phyloP scores from a whole-genome alignment of 2,113 vertebrate genomes.

The Microtus ochrogaster region DNA sequence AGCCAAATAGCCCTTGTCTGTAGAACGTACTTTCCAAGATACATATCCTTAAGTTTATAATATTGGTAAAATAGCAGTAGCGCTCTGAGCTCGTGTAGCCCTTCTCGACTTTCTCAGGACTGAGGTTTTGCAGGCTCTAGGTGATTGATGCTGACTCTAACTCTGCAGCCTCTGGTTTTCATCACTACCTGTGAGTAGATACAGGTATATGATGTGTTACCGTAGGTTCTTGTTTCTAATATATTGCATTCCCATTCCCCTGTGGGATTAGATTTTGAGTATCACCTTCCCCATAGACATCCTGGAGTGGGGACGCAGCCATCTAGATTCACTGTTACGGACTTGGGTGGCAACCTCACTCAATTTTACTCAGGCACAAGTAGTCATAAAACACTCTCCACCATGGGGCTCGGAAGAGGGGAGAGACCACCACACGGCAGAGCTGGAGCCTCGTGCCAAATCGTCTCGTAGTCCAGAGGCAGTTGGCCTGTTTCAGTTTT shows the following conservation, averaged over 20 bases:
- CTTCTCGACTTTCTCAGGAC: background rate
- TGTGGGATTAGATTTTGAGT: background rate
- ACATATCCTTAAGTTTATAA: background rate
- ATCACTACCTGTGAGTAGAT: background rate
- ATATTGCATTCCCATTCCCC: background rate
- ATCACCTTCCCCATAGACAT: background rate
- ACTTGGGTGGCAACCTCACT: conserved; percentile 27
- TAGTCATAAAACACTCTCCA: conserved; percentile 7
- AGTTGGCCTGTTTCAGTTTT: conserved; percentile 61
- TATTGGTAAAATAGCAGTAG: background rate
- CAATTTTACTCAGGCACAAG: background rate
- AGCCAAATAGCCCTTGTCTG: background rate
- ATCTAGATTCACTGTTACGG: conserved; percentile 14
- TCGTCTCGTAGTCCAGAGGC: conserved; percentile 30
- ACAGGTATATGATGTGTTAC: background rate
- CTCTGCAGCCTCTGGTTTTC: conserved; percentile 40
- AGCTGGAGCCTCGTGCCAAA: conserved; percentile 6
- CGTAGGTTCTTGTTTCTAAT: background rate
- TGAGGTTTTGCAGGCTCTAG: background rate
- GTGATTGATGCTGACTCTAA: conserved; percentile 11
- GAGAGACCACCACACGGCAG: background rate
- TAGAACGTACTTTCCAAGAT: background rate
- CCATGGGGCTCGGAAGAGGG: conserved; percentile 23
- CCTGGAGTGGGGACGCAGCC: background rate
- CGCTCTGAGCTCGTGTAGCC: background rate